These are phyloP conservation scores for Eriocheir sinensis DNA, from an alignment of 1,140 invertebrate genomes.

Conservation along the genomic window DNA sequence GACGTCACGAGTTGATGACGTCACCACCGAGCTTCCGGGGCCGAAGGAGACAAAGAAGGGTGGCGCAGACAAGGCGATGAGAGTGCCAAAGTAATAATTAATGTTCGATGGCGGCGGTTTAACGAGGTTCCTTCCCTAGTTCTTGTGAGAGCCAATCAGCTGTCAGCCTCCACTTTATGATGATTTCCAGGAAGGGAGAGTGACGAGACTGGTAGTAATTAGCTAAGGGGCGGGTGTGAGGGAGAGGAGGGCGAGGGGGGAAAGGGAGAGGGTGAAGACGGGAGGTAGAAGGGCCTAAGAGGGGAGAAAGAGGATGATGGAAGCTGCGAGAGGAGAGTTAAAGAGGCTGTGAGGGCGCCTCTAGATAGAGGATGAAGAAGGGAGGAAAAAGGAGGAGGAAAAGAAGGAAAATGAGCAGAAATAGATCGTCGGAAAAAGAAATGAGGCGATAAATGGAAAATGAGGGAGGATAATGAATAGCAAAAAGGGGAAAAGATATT, in stretches of 20 bases:
- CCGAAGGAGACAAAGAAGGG: not conserved
- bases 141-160: slow-evolving; percentile 56
- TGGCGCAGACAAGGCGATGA: not conserved
- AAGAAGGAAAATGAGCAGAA: not conserved
- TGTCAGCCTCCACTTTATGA: slow-evolving; percentile 52
- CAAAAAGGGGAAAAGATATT: no score
- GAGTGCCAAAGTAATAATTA: slow-evolving; percentile 35
- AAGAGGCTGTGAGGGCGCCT: not conserved
- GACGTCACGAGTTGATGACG: not conserved
- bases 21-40: not conserved
- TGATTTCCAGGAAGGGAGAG: slow-evolving; percentile 47
- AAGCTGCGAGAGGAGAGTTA: slow-evolving; percentile 10
- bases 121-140: slow-evolving; percentile 47
- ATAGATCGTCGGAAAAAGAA: not conserved
- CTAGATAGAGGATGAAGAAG: not conserved
- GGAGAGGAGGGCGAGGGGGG: not conserved
- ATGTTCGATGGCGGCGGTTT: not conserved
- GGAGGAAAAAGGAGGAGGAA: not conserved
- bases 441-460: not conserved
- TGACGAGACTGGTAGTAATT: slow-evolving; percentile 26
- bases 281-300: not conserved
- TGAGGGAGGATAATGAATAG: no score
- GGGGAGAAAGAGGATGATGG: slow-evolving; percentile 9
- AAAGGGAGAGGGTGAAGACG: not conserved
- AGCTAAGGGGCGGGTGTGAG: not conserved